Evolutionary conservation across 2,797 vertebrate genomes (phyloP).

Genomic region (Pseudochirops corinnae): DNA sequence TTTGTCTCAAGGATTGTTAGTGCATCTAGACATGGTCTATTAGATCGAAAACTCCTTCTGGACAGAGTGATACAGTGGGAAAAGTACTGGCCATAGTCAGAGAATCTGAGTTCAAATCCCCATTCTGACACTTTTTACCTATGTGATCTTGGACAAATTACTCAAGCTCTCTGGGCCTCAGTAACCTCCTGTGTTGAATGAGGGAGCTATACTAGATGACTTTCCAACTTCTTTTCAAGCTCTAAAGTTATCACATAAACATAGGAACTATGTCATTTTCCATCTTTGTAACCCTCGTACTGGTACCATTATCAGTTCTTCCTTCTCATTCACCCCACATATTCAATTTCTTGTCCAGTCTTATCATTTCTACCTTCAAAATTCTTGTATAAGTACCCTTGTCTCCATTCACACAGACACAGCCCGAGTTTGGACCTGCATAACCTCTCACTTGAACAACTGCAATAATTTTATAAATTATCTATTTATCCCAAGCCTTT

Average conservation of each 20-base stretch:
- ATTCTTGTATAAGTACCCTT: background rate
- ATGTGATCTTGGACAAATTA: background rate
- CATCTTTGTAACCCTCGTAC: background rate
- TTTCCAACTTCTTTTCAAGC: background rate
- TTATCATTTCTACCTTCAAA: background rate
- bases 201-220: background rate
- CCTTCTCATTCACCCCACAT: background rate
- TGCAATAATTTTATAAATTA: background rate
- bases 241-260: background rate
- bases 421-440: background rate
- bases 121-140: background rate
- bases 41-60: background rate
- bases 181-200: background rate
- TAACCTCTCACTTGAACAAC: background rate
- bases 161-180: background rate
- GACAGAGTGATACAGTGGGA: background rate
- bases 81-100: background rate
- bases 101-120: background rate
- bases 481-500: background rate
- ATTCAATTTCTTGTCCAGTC: background rate
- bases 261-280: background rate
- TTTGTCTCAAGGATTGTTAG: background rate
- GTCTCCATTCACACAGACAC: background rate
- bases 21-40: accelerated
- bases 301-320: background rate